phyloP scores from a whole-genome alignment of 37 sponge, comb jelly and placozoan species.

The Amphimedon queenslandica region DNA sequence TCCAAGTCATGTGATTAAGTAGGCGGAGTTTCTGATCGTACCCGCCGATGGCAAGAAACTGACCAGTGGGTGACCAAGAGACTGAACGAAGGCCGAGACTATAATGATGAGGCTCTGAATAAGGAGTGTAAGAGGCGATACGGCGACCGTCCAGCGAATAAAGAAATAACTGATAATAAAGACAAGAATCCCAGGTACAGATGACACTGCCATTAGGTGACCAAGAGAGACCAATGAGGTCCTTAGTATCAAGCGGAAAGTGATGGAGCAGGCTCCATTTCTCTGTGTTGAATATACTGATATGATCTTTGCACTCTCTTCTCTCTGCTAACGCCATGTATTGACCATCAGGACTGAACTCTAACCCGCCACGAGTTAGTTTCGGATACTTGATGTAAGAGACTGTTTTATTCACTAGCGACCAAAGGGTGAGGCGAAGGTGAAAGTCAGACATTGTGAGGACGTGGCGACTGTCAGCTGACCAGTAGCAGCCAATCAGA shows the following conservation, averaged over 20 bases:
- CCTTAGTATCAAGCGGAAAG: conserved; percentile 85
- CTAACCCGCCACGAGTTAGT: conserved; percentile 48
- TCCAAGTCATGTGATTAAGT: conserved; percentile 92
- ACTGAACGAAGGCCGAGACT: conserved; percentile 82
- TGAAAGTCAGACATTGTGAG: conserved; percentile 89
- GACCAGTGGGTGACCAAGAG: conserved; percentile 80
- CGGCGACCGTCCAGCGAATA: conserved; percentile 84
- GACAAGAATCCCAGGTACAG: conserved; percentile 78
- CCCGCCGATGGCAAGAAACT: conserved; percentile 92
- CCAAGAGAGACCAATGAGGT: conserved; percentile 73
- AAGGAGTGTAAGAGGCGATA: conserved; percentile 54
- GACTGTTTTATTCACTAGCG: conserved; percentile 83
- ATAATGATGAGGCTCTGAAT: conserved; percentile 44
- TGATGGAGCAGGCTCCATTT: conserved; percentile 77
- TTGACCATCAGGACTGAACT: conserved; percentile 73
- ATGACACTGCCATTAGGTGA: conserved; percentile 79
- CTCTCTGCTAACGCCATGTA: conserved; percentile 91
- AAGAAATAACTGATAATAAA: conserved; percentile 62
- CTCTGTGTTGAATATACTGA: conserved; percentile 82
- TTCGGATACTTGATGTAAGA: conserved; percentile 96
- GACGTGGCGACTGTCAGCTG: conserved; percentile 92
- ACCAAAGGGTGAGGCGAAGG: conserved; percentile 93
- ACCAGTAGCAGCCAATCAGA: conserved; percentile 72
- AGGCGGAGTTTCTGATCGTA: conserved; percentile 82
- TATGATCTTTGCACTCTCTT: conserved; percentile 84